Evolutionary conservation across 2,888 invertebrate species (phyloP), one percentile per base, ranked within the genome.

Genomic region (Mythimna vitellina): DNA sequence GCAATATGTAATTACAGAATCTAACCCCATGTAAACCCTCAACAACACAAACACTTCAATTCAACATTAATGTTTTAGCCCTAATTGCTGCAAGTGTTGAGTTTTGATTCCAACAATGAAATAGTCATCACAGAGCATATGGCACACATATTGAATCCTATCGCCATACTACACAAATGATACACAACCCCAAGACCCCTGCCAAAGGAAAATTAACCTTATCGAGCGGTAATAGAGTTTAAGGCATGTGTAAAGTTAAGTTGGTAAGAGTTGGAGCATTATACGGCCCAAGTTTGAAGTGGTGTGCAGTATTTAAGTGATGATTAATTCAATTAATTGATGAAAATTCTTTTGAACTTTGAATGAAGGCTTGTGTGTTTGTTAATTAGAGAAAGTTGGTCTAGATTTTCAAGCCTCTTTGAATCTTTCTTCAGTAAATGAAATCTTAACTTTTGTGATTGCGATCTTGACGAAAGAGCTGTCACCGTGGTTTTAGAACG

Each of bases 81-180:
- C 64, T 83, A 83, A 83, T 80, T 80, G 66, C 80, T 58, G 67
- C 78, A 80, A 80, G 83, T 73, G 70, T 73, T 38, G 22, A 74
- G 49, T n/a, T 76, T 80, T 65, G 80, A 80, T 80, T 80, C 57
- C 22, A 53, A 35, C 74, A 83, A 80, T 80, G 61, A 70, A 83
- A 83, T 83, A 61, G 74, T 58, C 83, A 83, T 80, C 69, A 82
- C 20, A 51, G 22, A 58, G 17, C 80, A 80, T 70, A 73, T 83
- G 80, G 83, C 51, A 49, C 42, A 53, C 35, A 25, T 65, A 82
- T 82, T 78, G 72, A 71, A 79, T 78, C 51, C 80, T 65, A 83
- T 73, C 57, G 69, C 83, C 25, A 49, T 25, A 9, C 57, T 67
- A 22, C 54, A 83, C 80, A 73, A 80, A 61, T 66, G 63, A 70